Conservation (phyloP, 2,888 invertebrate genomes). For the Acleris sparsana region DNA sequence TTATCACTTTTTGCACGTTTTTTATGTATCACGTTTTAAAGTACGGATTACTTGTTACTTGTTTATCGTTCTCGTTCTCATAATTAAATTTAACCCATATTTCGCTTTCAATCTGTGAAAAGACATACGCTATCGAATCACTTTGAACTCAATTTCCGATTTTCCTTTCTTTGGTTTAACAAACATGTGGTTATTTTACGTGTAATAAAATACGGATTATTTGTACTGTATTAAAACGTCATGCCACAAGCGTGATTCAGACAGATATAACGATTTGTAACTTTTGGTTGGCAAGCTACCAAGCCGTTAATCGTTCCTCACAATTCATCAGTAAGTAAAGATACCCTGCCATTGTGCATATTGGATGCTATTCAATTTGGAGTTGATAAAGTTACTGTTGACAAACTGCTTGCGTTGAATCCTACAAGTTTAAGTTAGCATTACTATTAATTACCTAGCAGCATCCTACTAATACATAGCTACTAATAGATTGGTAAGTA, state of each 20-base stretch:
- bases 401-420: neutral
- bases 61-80: slow-evolving; percentile 3
- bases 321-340: slow-evolving; percentile 28
- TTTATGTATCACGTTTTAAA: neutral
- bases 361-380: slow-evolving; percentile 6
- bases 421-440: no score
- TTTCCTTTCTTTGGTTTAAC: slow-evolving; percentile 15
- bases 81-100: slow-evolving; percentile 26
- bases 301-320: slow-evolving; percentile 38
- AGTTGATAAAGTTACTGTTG: neutral
- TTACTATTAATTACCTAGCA: no score
- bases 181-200: slow-evolving; percentile 7
- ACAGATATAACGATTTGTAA: slow-evolving; percentile 37
- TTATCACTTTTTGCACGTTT: slow-evolving; percentile 20
- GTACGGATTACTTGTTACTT: neutral
- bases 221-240: slow-evolving; percentile 35
- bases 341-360: slow-evolving; percentile 15
- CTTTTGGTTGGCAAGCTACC: slow-evolving; percentile 37
- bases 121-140: slow-evolving; percentile 18
- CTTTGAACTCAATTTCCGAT: slow-evolving; percentile 15
- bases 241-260: slow-evolving; percentile 31
- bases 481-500: no score
- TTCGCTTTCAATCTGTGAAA: slow-evolving; percentile 19
- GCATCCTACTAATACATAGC: no score
- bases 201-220: slow-evolving; percentile 28